Percentiles rank a stretch among this genome's conserved stretches.
Evolutionary conservation across 2,797 vertebrate genomes (phyloP).

Genomic region (Octomys mimax): DNA sequence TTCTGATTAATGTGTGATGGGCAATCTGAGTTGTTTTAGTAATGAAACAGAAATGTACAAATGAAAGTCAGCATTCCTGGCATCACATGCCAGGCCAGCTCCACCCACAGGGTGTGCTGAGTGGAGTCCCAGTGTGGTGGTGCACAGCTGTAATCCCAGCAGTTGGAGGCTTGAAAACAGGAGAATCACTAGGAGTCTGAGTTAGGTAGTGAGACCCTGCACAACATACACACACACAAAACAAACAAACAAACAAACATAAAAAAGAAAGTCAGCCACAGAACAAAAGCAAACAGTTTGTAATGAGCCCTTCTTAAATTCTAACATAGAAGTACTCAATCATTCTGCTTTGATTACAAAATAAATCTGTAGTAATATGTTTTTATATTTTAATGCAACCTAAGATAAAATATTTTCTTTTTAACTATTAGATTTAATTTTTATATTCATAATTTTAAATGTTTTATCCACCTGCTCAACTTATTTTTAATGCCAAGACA

Average conservation of each 20-base stretch:
- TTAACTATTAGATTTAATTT: conserved; percentile 61
- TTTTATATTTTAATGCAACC: conserved; percentile 46
- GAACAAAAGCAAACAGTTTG: not conserved
- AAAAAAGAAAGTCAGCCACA: conserved; percentile 6
- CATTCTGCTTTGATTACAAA: conserved; percentile 34
- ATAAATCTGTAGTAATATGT: not conserved
- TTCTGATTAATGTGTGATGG: not conserved
- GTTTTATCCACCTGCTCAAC: conserved; percentile 61
- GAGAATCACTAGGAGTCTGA: no score
- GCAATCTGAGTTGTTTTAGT: not conserved
- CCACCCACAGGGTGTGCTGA: no score
- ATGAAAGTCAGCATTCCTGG: not conserved
- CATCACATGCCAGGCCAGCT: no score
- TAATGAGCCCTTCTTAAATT: not conserved
- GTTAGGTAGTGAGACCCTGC: no score
- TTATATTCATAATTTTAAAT: conserved; percentile 72
- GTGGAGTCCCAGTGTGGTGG: no score
- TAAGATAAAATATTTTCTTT: conserved; percentile 33
- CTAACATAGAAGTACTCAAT: not conserved
- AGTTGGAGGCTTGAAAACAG: no score
- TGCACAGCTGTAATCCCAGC: no score
- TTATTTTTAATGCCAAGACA: conserved; percentile 65
- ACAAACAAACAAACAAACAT: no score
- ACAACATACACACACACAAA: no score
- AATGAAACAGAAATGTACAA: conserved; percentile 33